Conservation (phyloP, 2,113 vertebrate species). For the Daphoenositta chrysoptera region DNA sequence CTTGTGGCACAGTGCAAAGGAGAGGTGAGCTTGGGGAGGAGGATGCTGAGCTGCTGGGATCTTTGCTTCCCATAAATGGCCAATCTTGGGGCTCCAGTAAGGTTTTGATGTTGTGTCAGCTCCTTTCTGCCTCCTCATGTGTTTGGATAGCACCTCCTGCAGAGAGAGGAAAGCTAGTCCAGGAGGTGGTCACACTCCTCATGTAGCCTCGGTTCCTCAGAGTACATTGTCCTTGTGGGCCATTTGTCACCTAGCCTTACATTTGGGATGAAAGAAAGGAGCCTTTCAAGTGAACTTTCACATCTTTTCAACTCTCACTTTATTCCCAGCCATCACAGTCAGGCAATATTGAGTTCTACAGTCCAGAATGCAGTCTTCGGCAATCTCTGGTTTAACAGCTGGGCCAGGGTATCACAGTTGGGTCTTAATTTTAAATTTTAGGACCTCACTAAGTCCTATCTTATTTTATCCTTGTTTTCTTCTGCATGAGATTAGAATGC, state of each 20-base stretch:
- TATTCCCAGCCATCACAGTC: neutral
- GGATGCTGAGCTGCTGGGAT: neutral
- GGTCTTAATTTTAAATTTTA: neutral
- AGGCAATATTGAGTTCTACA: neutral
- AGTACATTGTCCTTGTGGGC: neutral
- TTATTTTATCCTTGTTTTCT: constrained; percentile 10
- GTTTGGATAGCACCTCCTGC: neutral
- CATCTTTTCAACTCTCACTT: neutral
- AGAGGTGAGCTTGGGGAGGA: neutral
- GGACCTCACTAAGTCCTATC: neutral
- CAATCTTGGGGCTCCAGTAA: neutral
- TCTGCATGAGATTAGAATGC: constrained; percentile 24
- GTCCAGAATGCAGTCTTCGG: neutral
- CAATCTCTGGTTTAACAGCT: neutral
- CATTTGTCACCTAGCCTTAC: neutral
- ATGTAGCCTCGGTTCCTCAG: neutral
- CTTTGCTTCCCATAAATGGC: neutral
- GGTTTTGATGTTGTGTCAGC: neutral
- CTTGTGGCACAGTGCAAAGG: neutral
- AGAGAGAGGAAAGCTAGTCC: neutral
- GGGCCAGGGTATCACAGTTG: neutral
- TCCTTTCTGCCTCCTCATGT: neutral
- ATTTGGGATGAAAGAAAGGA: neutral
- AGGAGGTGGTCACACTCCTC: neutral
- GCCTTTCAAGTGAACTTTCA: neutral